phyloP scores from a whole-genome alignment of 2,888 invertebrate genomes.

The Scotopteryx bipunctaria region DNA sequence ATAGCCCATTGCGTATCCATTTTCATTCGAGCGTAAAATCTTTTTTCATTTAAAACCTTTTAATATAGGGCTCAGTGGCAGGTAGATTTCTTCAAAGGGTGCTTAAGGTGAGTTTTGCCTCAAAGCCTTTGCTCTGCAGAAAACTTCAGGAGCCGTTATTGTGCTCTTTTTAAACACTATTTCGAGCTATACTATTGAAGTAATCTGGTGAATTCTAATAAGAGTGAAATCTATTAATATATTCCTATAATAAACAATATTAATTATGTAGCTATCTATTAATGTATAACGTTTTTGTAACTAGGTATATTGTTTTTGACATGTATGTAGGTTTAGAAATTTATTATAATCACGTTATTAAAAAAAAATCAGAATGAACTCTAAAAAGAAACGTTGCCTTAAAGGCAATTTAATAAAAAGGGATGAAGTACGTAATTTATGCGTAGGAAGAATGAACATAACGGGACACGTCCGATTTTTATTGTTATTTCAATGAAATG shows the following conservation, averaged over 20 bases:
- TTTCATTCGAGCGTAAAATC: conserved; percentile 45
- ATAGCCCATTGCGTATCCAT: conserved; percentile 46
- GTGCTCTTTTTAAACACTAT: too few relatives aligned
- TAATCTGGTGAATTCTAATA: too few relatives aligned
- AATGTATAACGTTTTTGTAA: too few relatives aligned
- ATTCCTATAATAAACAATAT: too few relatives aligned
- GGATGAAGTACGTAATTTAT: conserved; percentile 61
- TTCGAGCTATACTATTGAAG: too few relatives aligned
- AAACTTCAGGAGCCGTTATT: not conserved
- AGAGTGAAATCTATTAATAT: too few relatives aligned
- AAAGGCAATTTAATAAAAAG: conserved; percentile 34
- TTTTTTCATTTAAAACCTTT: conserved; percentile 54
- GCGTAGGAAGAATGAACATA: conserved; percentile 56
- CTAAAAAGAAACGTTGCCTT: not conserved
- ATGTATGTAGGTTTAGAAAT: too few relatives aligned
- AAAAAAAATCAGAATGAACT: not conserved
- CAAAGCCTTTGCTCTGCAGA: not conserved
- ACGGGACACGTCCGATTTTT: conserved; percentile 63
- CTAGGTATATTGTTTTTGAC: too few relatives aligned
- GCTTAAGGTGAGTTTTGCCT: conserved; percentile 6
- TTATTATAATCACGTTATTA: too few relatives aligned
- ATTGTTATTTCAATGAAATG: conserved; percentile 57
- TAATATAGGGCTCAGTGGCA: conserved; percentile 47
- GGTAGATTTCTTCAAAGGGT: conserved; percentile 23
- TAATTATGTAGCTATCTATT: too few relatives aligned